Evolutionary conservation across 2,113 vertebrate genomes (phyloP), one percentile per base, ranked within the genome.

Genomic region (Callionymus lyra): DNA sequence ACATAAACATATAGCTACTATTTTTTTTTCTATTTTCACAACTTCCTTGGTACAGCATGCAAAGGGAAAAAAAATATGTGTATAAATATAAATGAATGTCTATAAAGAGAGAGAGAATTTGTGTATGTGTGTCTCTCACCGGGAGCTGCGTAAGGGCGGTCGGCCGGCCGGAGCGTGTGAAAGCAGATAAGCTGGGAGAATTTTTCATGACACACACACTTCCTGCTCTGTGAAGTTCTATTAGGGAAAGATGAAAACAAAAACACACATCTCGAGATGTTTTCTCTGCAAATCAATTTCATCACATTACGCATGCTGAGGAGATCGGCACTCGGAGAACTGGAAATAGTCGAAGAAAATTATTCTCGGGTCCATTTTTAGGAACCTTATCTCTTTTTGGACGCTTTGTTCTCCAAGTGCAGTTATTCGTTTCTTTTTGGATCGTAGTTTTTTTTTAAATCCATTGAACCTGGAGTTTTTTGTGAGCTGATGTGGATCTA

Each of bases 141-240:
- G 6, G 62, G 49, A 41, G 55, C 52, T 42, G 61, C 54, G 18
- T 27, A 54, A 59, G 68, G 68, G 48, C 63, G 53, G 75, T 53
- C 50, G 56, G 64, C 56, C 37, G 65, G 61, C 59, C 44, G 38
- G 66, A 75, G 76, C 59, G 71, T 77, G 79, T 73, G 78, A 83
- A 77, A 82, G 72, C 74, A 69, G 76, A 77, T 73, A 77, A 71
- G 46, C 62, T 56, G 70, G 58, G 53, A 16, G 36, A 16, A 34
- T 72, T 64, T 73, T 73, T 77, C 55, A 46, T 72, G 67, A 77
- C 71, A 53, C 76, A 66, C 67, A 56, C 69, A 70, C 74, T 77
- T 79, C 72, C 74, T 76, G 72, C 54, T 67, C 63, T 67, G 63
- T 70, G 72, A 74, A 76, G 74, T 72, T 65, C 54, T 56, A 68